Evolutionary conservation across 2,797 vertebrate genomes (phyloP).

Genomic region (Danio albolineatus): DNA sequence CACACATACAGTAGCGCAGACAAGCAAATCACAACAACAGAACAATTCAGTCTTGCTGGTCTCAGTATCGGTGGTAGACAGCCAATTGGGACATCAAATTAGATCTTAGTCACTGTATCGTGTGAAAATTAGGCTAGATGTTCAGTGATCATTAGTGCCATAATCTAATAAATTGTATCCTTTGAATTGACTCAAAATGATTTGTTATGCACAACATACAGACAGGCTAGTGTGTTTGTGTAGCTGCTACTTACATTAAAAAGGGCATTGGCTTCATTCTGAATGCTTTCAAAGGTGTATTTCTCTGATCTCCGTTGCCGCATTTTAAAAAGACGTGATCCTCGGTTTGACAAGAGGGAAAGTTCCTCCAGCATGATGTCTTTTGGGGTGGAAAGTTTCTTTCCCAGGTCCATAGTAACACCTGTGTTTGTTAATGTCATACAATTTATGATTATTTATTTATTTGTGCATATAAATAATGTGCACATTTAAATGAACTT

Average conservation of each 20-base stretch:
- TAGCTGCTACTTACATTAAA: slow-evolving; percentile 82
- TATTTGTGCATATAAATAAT: no score
- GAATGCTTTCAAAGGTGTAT: slow-evolving; percentile 96
- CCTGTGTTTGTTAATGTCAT: slow-evolving; percentile 60
- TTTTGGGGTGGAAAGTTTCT: slow-evolving; percentile 92
- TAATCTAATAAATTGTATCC: not conserved
- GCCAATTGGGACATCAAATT: not conserved
- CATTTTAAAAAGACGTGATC: slow-evolving; percentile 96
- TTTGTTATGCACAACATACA: not conserved
- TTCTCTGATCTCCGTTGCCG: slow-evolving; percentile 97
- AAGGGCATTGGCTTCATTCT: slow-evolving; percentile 87
- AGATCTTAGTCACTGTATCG: not conserved
- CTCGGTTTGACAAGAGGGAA: slow-evolving; percentile 91
- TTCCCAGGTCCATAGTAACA: slow-evolving; percentile 89
- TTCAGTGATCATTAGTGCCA: not conserved
- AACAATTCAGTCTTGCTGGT: not conserved
- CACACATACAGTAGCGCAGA: not conserved
- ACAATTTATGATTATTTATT: not conserved
- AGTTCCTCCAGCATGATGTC: slow-evolving; percentile 99
- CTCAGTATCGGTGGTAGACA: not conserved
- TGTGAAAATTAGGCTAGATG: not conserved
- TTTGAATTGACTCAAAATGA: not conserved
- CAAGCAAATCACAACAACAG: slow-evolving; percentile 4
- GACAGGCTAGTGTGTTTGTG: not conserved
- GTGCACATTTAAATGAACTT: no score